Percentiles rank a stretch among this genome's conserved stretches.
These are phyloP conservation scores for Notamacropus eugenii DNA, from an alignment of 2,797 vertebrate species.

Conservation along the genomic window DNA sequence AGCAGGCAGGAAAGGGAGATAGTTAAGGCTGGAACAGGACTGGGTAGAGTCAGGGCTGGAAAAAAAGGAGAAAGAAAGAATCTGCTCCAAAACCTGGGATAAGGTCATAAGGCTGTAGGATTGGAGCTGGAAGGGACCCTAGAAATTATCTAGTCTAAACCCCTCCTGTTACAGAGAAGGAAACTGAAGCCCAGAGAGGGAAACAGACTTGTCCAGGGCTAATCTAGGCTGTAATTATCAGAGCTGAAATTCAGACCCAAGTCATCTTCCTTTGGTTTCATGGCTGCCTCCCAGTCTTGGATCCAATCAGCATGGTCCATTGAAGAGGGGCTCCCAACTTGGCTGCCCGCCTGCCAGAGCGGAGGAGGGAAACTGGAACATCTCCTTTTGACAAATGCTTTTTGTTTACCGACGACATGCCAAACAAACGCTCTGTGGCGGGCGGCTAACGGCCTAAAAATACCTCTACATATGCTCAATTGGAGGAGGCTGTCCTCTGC, in stretches of 20 bases:
- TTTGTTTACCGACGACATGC: constrained; percentile 76
- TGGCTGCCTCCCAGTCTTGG: neutral
- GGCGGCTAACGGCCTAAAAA: constrained; percentile 74
- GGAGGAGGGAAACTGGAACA: constrained; percentile 60
- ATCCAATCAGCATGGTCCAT: constrained; percentile 56
- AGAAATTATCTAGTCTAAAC: neutral
- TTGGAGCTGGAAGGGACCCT: neutral
- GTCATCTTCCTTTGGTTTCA: constrained; percentile 57
- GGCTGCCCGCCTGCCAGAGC: constrained; percentile 46
- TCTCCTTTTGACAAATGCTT: constrained; percentile 74
- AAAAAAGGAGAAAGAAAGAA: neutral
- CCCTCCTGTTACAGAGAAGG: neutral
- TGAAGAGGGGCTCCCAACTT: constrained; percentile 53
- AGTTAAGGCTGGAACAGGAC: neutral
- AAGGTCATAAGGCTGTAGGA: neutral
- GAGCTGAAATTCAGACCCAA: neutral
- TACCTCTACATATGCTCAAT: constrained; percentile 72
- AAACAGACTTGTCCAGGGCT: neutral
- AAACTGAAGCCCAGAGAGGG: neutral
- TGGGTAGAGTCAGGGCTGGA: neutral
- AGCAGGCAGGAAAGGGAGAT: neutral
- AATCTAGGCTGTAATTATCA: neutral
- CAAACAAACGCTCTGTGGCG: constrained; percentile 59
- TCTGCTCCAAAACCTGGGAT: neutral
- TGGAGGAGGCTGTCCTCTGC: constrained; percentile 58